Conservation (phyloP, 2,797 vertebrate genomes). For the Neoniphon sammara region DNA sequence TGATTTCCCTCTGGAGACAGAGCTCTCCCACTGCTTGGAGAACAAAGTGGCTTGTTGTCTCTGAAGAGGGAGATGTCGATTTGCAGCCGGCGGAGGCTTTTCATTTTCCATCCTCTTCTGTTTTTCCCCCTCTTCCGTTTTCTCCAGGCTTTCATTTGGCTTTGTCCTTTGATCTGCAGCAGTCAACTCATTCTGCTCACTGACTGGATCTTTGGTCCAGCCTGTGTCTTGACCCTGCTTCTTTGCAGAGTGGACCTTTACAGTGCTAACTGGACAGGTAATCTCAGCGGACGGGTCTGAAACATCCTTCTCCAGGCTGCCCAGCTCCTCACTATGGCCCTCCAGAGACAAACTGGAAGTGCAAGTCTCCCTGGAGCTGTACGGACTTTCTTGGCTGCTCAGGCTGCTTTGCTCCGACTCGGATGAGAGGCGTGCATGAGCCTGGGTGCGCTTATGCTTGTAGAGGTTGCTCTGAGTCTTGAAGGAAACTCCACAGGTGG, state of each 20-base stretch:
- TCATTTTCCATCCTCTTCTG: conserved; percentile 8
- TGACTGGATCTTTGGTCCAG: conserved; percentile 48
- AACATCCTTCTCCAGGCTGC: conserved; percentile 58
- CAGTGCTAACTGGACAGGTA: conserved; percentile 12
- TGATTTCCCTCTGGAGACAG: conserved; percentile 75
- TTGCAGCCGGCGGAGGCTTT: conserved; percentile 42
- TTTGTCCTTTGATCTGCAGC: conserved; percentile 14
- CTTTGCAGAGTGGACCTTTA: conserved; percentile 27
- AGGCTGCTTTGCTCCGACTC: conserved; percentile 82
- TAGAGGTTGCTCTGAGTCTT: conserved; percentile 99
- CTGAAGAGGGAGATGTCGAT: conserved; percentile 83
- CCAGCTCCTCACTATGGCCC: conserved; percentile 54
- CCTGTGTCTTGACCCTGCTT: conserved; percentile 39
- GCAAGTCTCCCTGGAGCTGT: conserved; percentile 73
- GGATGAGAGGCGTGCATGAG: conserved; percentile 87
- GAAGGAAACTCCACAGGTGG: conserved; percentile 92
- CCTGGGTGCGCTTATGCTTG: conserved; percentile 95
- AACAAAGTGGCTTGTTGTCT: conserved; percentile 87
- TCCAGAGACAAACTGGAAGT: conserved; percentile 70
- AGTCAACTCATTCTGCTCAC: conserved; percentile 54
- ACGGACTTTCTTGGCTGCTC: conserved; percentile 78
- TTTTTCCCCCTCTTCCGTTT: conserved; percentile 38
- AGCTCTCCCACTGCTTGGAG: conserved; percentile 86
- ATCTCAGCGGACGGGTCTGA: conserved; percentile 27
- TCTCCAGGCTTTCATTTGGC: conserved; percentile 46